These are phyloP conservation scores for Psophia crepitans DNA, from an alignment of 2,113 vertebrate genomes.

Conservation along the genomic window DNA sequence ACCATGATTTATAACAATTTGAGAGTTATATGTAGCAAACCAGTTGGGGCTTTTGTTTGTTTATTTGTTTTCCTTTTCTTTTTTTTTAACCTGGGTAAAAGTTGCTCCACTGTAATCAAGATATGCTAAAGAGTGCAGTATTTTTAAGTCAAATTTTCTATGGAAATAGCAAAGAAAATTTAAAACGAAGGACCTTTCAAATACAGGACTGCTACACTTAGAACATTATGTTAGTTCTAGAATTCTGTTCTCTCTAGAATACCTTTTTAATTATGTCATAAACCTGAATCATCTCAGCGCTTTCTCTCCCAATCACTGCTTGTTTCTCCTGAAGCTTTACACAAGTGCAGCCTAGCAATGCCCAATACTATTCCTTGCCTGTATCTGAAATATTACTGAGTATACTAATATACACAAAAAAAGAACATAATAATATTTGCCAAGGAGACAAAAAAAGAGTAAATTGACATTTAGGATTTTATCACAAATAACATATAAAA, in stretches of 20 bases:
- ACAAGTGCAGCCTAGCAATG: neutral
- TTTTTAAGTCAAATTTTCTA: neutral
- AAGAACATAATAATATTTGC: neutral
- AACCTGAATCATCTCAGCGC: neutral
- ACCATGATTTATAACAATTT: neutral
- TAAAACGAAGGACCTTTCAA: neutral
- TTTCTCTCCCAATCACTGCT: neutral
- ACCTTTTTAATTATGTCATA: neutral
- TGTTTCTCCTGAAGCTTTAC: neutral
- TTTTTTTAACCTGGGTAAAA: neutral
- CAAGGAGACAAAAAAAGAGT: neutral
- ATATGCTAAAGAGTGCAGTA: neutral
- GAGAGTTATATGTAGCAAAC: neutral
- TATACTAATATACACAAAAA: neutral
- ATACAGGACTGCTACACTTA: neutral
- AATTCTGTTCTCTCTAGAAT: neutral
- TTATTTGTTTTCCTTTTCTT: too few relatives aligned
- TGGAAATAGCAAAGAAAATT: neutral
- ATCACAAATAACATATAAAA: neutral
- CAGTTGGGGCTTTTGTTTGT: neutral
- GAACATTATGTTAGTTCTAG: neutral
- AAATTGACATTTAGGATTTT: neutral
- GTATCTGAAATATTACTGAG: neutral
- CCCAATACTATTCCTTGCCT: neutral
- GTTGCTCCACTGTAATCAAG: rapidly evolving